Evolutionary conservation across 2,113 vertebrate genomes (phyloP).

Genomic region (Tachycineta bicolor): DNA sequence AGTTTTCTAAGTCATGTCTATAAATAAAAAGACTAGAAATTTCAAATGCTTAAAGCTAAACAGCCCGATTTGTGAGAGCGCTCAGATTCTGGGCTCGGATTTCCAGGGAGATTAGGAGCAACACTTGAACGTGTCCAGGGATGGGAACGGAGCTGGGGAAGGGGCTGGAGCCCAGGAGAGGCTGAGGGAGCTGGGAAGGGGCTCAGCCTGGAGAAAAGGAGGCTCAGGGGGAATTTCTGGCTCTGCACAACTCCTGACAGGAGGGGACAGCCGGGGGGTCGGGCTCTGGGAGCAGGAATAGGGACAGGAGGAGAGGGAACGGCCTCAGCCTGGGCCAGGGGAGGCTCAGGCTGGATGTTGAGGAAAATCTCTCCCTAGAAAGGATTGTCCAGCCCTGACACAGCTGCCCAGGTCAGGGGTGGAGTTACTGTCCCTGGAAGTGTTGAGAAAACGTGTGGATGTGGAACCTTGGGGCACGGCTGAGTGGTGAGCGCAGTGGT

Average conservation of each 20-base stretch:
- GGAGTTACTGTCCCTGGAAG: not conserved
- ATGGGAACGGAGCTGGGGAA: not conserved
- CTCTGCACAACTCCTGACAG: not conserved
- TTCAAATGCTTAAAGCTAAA: not conserved
- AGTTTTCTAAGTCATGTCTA: not conserved
- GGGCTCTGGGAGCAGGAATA: not conserved
- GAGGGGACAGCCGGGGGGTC: rapidly evolving
- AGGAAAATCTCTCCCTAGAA: not conserved
- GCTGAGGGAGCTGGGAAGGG: not conserved
- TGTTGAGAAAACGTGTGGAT: rapidly evolving
- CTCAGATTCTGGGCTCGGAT: rapidly evolving
- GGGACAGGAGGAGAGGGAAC: not conserved
- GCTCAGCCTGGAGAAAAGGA: not conserved
- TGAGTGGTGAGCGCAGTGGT: not conserved
- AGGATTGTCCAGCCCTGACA: not conserved
- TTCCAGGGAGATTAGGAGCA: not conserved
- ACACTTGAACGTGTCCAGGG: not conserved
- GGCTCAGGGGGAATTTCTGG: not conserved
- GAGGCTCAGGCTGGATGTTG: rapidly evolving
- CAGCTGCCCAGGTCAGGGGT: not conserved
- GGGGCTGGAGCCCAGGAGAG: rapidly evolving
- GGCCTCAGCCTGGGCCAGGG: rapidly evolving
- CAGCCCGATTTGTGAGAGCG: not conserved
- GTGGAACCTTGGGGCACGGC: rapidly evolving
- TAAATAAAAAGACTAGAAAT: not conserved